phyloP scores from a whole-genome alignment of 2,888 invertebrate species.

The Synanthedon andrenaeformis region DNA sequence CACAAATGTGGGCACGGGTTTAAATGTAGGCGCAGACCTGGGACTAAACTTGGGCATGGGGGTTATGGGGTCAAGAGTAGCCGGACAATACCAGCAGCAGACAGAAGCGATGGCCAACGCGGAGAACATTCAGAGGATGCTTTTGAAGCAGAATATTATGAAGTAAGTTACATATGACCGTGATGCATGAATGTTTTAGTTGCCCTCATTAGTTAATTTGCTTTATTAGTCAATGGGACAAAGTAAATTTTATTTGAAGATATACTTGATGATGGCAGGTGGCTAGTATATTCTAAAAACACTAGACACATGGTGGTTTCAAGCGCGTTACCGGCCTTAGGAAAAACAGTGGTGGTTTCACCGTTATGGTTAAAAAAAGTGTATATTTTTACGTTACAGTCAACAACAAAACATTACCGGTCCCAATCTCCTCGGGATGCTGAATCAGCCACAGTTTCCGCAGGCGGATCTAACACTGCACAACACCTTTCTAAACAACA shows the following conservation, averaged over 20 bases:
- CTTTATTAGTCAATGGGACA: too few species aligned
- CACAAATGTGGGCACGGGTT: conserved; percentile 48
- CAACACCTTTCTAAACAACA: conserved; percentile 32
- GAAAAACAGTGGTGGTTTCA: too few species aligned
- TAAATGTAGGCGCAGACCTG: conserved; percentile 37
- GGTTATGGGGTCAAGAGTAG: conserved; percentile 14
- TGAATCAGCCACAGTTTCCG: conserved; percentile 48
- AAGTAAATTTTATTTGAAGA: too few species aligned
- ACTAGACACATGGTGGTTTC: too few species aligned
- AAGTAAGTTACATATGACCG: conserved; percentile 44
- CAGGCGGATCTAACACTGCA: conserved; percentile 48
- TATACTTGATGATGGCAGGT: too few species aligned
- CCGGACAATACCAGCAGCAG: conserved; percentile 11
- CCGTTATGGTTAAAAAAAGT: too few species aligned
- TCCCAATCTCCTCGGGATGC: conserved; percentile 51
- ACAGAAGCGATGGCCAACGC: conserved; percentile 37
- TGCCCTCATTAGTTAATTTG: too few species aligned
- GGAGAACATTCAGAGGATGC: conserved; percentile 62
- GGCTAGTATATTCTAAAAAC: too few species aligned
- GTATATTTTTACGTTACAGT: conserved; percentile 17
- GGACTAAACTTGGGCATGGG: conserved; percentile 14
- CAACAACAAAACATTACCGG: conserved; percentile 60
- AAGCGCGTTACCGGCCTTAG: too few species aligned
- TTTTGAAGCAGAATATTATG: conserved; percentile 63
- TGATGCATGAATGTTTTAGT: too few species aligned